Conservation (phyloP, 2,113 vertebrate species). For the Octodon degus region DNA sequence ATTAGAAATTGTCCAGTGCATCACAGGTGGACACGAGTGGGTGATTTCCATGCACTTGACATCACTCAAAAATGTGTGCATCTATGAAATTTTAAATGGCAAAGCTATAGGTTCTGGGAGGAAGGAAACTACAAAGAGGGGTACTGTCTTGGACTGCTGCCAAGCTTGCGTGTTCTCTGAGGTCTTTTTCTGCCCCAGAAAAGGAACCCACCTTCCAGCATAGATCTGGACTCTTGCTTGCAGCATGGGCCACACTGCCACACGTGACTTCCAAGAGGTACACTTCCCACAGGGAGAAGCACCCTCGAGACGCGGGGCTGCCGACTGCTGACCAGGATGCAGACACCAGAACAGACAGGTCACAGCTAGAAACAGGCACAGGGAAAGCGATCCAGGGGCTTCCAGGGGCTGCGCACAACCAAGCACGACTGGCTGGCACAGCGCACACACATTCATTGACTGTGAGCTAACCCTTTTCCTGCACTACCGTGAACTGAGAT, state of each 20-base stretch:
- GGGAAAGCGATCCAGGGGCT: too few relatives aligned
- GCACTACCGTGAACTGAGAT: not conserved
- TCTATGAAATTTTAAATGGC: not conserved
- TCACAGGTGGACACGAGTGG: not conserved
- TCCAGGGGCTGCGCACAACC: too few relatives aligned
- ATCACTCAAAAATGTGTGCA: not conserved
- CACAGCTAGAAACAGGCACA: not conserved
- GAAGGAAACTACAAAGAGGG: not conserved
- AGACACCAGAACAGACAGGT: not conserved
- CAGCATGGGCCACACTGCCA: not conserved
- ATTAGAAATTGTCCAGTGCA: not conserved
- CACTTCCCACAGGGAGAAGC: not conserved
- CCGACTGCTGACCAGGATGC: not conserved
- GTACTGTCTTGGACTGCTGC: not conserved
- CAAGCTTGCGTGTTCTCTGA: not conserved
- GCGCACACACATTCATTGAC: not conserved
- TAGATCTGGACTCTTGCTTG: not conserved
- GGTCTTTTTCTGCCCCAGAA: not conserved
- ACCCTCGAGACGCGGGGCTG: not conserved
- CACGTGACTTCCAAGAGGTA: too few relatives aligned
- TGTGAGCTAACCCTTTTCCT: not conserved
- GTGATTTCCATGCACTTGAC: not conserved
- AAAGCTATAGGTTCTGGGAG: not conserved
- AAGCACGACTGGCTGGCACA: too few relatives aligned
- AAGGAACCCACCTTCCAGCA: not conserved